phyloP scores from a whole-genome alignment of 1,140 invertebrate genomes.

The Meloidogyne chitwoodi region DNA sequence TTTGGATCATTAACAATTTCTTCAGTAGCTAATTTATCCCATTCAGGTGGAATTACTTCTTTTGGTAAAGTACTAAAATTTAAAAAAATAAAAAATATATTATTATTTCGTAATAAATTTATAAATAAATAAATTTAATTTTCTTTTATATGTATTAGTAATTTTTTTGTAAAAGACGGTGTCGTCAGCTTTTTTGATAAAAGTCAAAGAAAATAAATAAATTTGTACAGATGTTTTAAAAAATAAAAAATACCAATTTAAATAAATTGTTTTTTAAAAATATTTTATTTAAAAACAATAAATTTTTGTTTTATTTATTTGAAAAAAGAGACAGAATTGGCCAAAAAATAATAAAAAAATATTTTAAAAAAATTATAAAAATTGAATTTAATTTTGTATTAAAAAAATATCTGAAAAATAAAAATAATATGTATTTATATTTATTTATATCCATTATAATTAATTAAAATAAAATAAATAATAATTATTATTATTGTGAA shows the following conservation, averaged over 20 bases:
- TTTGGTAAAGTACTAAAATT: slow-evolving; percentile 55
- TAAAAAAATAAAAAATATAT: not conserved
- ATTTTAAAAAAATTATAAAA: no score
- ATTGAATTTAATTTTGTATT: no score
- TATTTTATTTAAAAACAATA: no score
- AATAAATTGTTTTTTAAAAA: not conserved
- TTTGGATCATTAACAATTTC: slow-evolving; percentile 54
- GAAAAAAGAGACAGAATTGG: no score
- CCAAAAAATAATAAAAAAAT: no score
- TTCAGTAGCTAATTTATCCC: slow-evolving; percentile 47
- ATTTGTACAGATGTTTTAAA: not conserved
- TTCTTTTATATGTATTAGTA: not conserved
- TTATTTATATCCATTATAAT: no score
- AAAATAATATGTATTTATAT: no score
- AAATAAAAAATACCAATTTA: not conserved
- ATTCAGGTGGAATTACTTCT: slow-evolving; percentile 44
- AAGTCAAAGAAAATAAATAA: not conserved
- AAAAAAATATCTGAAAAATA: no score
- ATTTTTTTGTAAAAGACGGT: not conserved
- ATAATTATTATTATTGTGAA: no score
- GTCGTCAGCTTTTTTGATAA: not conserved
- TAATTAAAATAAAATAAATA: no score
- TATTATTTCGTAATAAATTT: not conserved
- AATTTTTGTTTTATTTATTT: no score
- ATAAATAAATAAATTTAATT: not conserved